phyloP scores from a whole-genome alignment of 2,797 vertebrate species.

The Onychomys arenicola region DNA sequence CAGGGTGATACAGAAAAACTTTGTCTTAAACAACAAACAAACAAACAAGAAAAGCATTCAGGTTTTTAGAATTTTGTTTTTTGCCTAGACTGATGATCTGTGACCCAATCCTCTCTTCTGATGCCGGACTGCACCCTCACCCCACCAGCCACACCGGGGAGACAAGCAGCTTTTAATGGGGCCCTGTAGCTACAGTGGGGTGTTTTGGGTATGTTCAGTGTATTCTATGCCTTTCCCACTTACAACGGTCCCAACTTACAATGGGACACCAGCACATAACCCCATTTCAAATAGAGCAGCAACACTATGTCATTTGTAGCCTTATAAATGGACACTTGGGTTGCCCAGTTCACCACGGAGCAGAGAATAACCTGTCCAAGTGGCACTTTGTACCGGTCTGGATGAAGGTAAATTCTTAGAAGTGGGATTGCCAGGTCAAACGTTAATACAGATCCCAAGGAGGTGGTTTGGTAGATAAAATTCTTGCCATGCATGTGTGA shows the following conservation, averaged over 20 bases:
- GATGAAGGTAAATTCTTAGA: neutral
- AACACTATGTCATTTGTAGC: too few species aligned
- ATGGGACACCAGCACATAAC: neutral
- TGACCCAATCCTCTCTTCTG: neutral
- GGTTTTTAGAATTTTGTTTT: neutral
- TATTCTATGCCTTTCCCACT: neutral
- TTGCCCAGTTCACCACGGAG: neutral
- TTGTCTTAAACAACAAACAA: too few species aligned
- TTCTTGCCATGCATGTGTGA: neutral
- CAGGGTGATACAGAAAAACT: too few species aligned
- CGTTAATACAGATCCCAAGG: neutral
- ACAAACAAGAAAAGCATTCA: neutral
- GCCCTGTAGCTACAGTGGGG: neutral
- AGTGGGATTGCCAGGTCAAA: neutral
- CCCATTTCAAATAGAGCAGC: neutral
- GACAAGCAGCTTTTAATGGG: too few species aligned
- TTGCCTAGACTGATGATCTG: neutral
- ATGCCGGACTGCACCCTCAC: neutral
- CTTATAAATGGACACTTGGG: neutral
- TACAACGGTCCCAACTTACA: neutral
- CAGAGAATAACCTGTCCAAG: neutral
- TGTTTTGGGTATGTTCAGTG: neutral
- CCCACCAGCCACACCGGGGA: neutral
- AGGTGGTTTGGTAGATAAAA: neutral
- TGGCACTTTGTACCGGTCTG: neutral